phyloP scores from a whole-genome alignment of 2,113 vertebrate genomes.

The Entosphenus tridentatus region DNA sequence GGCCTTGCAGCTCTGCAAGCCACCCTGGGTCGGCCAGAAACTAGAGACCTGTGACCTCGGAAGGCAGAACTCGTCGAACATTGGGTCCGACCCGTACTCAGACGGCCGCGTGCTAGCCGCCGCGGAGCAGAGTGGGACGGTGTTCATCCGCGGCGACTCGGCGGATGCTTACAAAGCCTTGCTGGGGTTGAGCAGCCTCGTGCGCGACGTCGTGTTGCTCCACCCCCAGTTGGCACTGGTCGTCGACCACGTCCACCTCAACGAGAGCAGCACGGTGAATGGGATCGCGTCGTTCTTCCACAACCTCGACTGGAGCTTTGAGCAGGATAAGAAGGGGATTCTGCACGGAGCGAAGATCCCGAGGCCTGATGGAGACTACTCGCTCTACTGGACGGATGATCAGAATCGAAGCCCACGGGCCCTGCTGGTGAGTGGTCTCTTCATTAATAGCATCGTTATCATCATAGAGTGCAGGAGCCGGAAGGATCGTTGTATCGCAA shows the following conservation, averaged over 20 bases:
- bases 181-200: slow-evolving; percentile 46
- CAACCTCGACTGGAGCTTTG: slow-evolving; percentile 41
- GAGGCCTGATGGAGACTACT: slow-evolving; percentile 33
- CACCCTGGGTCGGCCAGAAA: slow-evolving; percentile 78
- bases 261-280: slow-evolving; percentile 37
- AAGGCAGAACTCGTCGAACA: slow-evolving; percentile 12
- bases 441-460: too few species aligned
- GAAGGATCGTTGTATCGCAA: too few species aligned
- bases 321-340: slow-evolving; percentile 21
- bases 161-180: slow-evolving; percentile 46
- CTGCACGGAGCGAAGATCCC: slow-evolving; percentile 54
- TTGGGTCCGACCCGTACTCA: slow-evolving; percentile 15
- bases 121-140: slow-evolving; percentile 37
- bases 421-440: too few species aligned
- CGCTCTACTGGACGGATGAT: slow-evolving; percentile 95
- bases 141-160: slow-evolving; percentile 75
- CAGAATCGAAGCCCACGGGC: too few species aligned
- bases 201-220: slow-evolving; percentile 66
- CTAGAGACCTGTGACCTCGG: slow-evolving; percentile 58
- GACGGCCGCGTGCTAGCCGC: slow-evolving; percentile 52
- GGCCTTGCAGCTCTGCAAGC: slow-evolving; percentile 45
- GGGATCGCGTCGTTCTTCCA: slow-evolving; percentile 68
- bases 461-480: too few species aligned
- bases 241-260: slow-evolving; percentile 63
- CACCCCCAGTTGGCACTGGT: slow-evolving; percentile 72